Evolutionary conservation across 2,113 vertebrate species (phyloP).

Genomic region (Pao palembangensis): DNA sequence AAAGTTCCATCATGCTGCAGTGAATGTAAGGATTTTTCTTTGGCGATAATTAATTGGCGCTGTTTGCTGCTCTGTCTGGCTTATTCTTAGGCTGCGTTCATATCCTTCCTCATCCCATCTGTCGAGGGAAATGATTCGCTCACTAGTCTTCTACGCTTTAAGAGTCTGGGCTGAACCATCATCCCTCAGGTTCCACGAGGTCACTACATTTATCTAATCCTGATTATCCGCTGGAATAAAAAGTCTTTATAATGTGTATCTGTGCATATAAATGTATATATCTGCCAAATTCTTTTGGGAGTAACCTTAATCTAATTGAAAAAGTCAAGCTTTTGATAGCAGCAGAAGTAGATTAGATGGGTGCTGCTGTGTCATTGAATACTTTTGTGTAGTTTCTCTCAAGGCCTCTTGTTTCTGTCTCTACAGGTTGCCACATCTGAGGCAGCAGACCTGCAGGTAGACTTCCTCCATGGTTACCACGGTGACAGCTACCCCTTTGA

Average conservation of each 20-base stretch:
- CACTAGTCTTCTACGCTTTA: constrained; percentile 73
- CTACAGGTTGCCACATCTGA: constrained; percentile 61
- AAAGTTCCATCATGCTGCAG: no score
- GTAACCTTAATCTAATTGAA: no score
- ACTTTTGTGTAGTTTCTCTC: neutral
- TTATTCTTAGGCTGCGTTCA: constrained; percentile 59
- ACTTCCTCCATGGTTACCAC: constrained; percentile 66
- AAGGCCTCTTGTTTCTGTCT: neutral
- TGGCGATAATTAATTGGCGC: neutral
- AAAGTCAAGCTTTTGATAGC: no score
- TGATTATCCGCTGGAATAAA: no score
- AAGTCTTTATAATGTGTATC: no score
- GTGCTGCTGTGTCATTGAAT: no score
- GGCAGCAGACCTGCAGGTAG: constrained; percentile 59
- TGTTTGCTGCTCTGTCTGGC: neutral
- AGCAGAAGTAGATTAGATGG: neutral
- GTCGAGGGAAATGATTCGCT: constrained; percentile 67
- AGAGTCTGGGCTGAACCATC: constrained; percentile 67
- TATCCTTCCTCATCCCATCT: constrained; percentile 59
- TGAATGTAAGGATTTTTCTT: no score
- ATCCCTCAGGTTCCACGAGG: constrained; percentile 71
- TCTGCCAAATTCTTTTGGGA: no score
- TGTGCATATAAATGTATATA: no score
- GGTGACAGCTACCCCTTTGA: constrained; percentile 69
- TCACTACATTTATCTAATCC: constrained; percentile 6